Conservation (phyloP, 2,888 invertebrate species). For the Plebejus anna region DNA sequence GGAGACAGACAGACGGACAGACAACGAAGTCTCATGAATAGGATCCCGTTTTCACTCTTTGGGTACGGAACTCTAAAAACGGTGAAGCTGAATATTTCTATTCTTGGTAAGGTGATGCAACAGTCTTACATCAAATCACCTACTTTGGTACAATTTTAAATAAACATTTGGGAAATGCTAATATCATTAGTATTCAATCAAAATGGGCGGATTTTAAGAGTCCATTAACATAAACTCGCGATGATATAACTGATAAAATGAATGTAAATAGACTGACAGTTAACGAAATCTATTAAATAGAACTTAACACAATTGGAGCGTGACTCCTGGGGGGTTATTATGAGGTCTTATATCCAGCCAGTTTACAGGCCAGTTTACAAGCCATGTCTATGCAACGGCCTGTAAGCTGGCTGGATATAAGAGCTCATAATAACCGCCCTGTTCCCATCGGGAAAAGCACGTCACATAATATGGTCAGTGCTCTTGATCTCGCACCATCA, state of each 20-base stretch:
- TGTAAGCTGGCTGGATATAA: too few relatives aligned
- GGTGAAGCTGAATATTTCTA: not conserved
- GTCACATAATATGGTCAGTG: constrained; percentile 67
- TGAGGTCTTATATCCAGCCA: too few relatives aligned
- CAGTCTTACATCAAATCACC: not conserved
- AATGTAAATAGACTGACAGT: not conserved
- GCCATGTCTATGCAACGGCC: too few relatives aligned
- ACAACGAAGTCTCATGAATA: too few relatives aligned
- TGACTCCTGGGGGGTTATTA: not conserved
- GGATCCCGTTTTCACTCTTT: too few relatives aligned
- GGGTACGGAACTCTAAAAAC: not conserved
- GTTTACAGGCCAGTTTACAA: too few relatives aligned
- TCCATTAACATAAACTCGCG: not conserved
- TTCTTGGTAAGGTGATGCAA: not conserved
- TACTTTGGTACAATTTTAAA: not conserved
- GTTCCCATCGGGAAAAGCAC: constrained; percentile 2
- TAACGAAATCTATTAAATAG: not conserved
- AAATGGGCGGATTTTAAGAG: not conserved
- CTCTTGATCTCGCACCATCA: constrained; percentile 43
- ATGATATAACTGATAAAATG: not conserved
- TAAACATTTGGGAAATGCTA: not conserved
- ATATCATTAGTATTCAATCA: not conserved
- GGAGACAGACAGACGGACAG: too few relatives aligned
- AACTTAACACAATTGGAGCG: constrained; percentile 14
- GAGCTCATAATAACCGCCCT: not conserved